These are phyloP conservation scores for Daktulosphaira vitifoliae DNA, from an alignment of 1,140 invertebrate genomes.

Conservation along the genomic window DNA sequence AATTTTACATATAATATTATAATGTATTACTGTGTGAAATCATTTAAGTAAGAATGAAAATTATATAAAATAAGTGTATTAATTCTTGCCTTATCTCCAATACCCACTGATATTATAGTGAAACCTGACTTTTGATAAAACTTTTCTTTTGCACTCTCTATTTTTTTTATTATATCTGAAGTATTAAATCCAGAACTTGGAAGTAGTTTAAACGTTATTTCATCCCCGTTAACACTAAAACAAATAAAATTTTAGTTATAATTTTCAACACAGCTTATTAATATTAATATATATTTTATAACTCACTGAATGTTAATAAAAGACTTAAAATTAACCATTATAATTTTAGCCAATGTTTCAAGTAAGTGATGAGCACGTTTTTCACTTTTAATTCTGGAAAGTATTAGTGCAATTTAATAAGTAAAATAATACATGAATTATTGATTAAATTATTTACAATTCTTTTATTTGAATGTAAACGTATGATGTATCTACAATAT, in stretches of 20 bases:
- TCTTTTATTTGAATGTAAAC: constrained; percentile 60
- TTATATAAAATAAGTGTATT: not conserved
- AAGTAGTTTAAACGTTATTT: constrained; percentile 75
- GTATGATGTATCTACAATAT: constrained; percentile 58
- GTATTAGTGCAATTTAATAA: no score
- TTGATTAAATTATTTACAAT: constrained; percentile 45
- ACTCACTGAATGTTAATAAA: constrained; percentile 6
- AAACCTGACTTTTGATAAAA: constrained; percentile 49
- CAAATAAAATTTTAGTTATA: not conserved
- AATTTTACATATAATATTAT: no score
- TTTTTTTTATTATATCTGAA: constrained; percentile 58
- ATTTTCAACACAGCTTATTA: not conserved
- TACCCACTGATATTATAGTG: constrained; percentile 53
- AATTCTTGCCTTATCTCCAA: constrained; percentile 63
- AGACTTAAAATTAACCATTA: not conserved
- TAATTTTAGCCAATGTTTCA: not conserved
- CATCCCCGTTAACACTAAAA: constrained; percentile 38
- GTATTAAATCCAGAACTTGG: constrained; percentile 61
- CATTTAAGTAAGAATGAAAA: no score
- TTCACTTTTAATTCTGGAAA: not conserved
- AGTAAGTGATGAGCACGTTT: not conserved
- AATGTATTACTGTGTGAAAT: no score
- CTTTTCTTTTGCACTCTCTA: constrained; percentile 57
- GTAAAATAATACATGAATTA: not conserved
- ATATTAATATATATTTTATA: no score